Base-by-base conservation (phyloP, 2,113 vertebrate species). In the Pelmatolapia mariae region DNA sequence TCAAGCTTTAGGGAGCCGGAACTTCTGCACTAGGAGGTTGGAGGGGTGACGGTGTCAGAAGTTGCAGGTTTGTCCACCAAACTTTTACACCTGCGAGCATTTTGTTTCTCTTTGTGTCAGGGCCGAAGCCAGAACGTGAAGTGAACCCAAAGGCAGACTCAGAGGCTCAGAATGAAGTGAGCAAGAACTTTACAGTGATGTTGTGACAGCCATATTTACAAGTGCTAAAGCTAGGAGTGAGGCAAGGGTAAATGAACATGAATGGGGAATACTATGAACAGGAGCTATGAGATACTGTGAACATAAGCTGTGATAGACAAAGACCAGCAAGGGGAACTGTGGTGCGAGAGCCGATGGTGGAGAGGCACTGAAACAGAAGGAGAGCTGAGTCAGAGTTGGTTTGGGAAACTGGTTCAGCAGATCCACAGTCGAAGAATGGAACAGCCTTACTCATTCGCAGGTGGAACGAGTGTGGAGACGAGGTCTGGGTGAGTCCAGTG, bases 161-260 rank as follows among this genome's bases (percentile, higher is more conserved):
- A 3, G 29, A 63, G 29, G 59, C 9, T 63, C 59, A 61, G 0
- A 0, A 10, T 31, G 8, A 61, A 31, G 57, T 61, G 57, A 61
- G 31, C 57, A 0, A 31, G 15, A 61, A 31, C 8, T 3, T 61
- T 61, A 61, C 54, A 10, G 5, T 31, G 8, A 31, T 31, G 26
- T 31, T 59, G 56, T 31, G 57, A 59, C 57, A 31, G 26, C 26
- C 31, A 10, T 31, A 31, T 59, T 31, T 61, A 61, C 56, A 59
- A 5, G 56, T 31, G 57, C 15, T 61, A 61, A 18, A 31, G 57
- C 57, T 31, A 61, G 57, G 57, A 61, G 26, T 61, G 57, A 61
- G 8, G 26, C 15, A 31, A 6, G 13, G 24, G 52, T 6, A 11
- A 11, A 54, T 22, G 52, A 54, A 54, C 10, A 2, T 10, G 50